Base-by-base conservation (phyloP, 2,888 invertebrate genomes). In the Stenoptilia bipunctidactyla region DNA sequence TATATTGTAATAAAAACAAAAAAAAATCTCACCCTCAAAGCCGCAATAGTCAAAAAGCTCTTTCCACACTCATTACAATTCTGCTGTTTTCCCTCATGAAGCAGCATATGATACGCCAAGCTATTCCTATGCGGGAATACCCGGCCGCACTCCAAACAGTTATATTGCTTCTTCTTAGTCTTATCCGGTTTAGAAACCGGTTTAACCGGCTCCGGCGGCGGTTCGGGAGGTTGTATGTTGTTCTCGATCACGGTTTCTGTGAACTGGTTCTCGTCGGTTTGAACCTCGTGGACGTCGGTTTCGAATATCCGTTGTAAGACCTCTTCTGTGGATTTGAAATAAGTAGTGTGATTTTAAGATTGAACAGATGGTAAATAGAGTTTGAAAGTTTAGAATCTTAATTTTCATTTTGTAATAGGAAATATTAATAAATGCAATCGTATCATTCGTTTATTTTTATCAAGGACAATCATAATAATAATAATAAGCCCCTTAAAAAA, bases 71-170 rank as follows among this genome's bases (percentile, higher is more conserved):
- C 88, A 41, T 90, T 87, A 58, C 95, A 95, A 38, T 89, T 87
- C 58, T 93, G 92, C 10, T 93, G 85, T 58, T 90, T 88, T 2
- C 92, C 92, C 5, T 89, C 89, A 55, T 94, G 95, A 34, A 92
- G 91, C 50, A 92, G 73, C 75, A 90, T 85, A 56, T 96, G 95
- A 69, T 95, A 95, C 44, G 93, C 87, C 39, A 94, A 72, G 6
- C 95, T 94, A 67, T 94, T 95, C 45, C 92, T 85, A 50, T 95
- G 94, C 42, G 88, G 87, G 62, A 95, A 95, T 40, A 90, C 87
- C 13, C 92, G 77, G 9, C 86, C 86, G 53, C 96, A 96, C 51
- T 89, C 85, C 2, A 83, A 76, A 54, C 93, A 93, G 43, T 87
- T 63, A 46, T 70, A 71, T 50, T 65, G 69, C 54, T 72, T 77